Base-by-base conservation (phyloP, 2,797 vertebrate genomes). In the Crocodylus rhombifer region DNA sequence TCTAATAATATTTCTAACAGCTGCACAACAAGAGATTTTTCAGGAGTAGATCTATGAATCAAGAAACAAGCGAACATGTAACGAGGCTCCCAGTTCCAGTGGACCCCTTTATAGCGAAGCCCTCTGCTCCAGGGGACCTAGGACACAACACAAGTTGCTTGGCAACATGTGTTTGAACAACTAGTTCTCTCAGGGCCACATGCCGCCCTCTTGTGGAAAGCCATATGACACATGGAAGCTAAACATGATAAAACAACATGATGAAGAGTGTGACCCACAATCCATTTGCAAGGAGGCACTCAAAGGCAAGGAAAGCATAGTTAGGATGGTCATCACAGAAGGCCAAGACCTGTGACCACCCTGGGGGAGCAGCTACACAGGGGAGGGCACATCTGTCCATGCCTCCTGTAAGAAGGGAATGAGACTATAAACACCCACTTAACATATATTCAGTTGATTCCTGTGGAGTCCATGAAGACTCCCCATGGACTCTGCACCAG, bases 181-280 rank as follows among this genome's bases (percentile, higher is more conserved):
- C 4, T 12, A 26, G 5, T 33, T 51, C 8, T 57, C 26, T 5
- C 1, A 6, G 82, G 64, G 65, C 58, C 74, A 74, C 80, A 3
- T 78, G 88, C 88, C 96, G 92, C 91, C 94, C 92, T 94, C 95
- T 94, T 77, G 71, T 78, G 92, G 90, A 92, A 78, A 96, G 76
- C 63, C 36, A 64, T 57, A 74, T 0, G 0, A 61, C 88, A 10
- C 14, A 25, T 71, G 12, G 21, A 20, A 33, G 67, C 67, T 36
- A 36, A 71, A 36, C 33, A 42, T 30, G 12, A 14, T 36, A 71
- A 20, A 23, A 33, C 17, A 36, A 13, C 14, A 20, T 67, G 12
- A 10, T 69, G 36, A 69, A 20, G 67, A 25, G 67, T 21, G 36
- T 42, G 21, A 21, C 33, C 33, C 21, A 23, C 23, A 33, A 42